Evolutionary conservation across 2,888 invertebrate genomes (phyloP).

Genomic region (Andricus curvator): DNA sequence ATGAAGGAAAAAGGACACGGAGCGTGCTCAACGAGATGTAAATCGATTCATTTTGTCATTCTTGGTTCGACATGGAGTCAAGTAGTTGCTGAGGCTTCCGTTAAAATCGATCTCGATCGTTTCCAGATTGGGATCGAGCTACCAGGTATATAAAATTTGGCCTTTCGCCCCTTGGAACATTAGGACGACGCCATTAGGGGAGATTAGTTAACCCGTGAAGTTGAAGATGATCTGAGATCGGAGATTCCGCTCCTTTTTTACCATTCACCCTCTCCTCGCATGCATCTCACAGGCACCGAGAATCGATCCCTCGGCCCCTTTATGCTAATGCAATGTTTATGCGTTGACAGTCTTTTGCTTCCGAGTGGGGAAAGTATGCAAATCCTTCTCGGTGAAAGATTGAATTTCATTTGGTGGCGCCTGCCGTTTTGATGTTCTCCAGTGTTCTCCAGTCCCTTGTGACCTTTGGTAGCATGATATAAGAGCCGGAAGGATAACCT

Average conservation of each 20-base stretch:
- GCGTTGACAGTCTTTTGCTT: conserved; percentile 75
- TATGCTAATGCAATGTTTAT: conserved; percentile 74
- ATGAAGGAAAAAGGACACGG: too few relatives aligned
- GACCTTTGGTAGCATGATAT: not conserved
- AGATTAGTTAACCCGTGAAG: conserved; percentile 8
- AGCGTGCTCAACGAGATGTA: conserved; percentile 20
- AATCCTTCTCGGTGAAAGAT: conserved; percentile 71
- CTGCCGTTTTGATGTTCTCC: conserved; percentile 54
- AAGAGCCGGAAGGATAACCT: not conserved
- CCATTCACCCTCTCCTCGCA: not conserved
- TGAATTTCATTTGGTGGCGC: conserved; percentile 71
- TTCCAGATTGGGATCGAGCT: conserved; percentile 24
- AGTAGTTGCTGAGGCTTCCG: not conserved
- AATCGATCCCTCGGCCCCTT: conserved; percentile 64
- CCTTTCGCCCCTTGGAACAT: not conserved
- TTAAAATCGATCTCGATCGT: conserved; percentile 26
- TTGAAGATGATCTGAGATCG: conserved; percentile 1
- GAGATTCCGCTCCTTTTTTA: not conserved
- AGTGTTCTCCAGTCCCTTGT: conserved; percentile 52
- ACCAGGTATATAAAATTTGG: conserved; percentile 9
- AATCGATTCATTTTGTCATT: conserved; percentile 33
- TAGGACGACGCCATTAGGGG: not conserved
- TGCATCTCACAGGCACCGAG: conserved; percentile 4
- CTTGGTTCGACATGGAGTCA: conserved; percentile 8
- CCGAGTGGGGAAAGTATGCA: conserved; percentile 72